Evolutionary conservation across 2,113 vertebrate species (phyloP).

Genomic region (Arizona elegans): DNA sequence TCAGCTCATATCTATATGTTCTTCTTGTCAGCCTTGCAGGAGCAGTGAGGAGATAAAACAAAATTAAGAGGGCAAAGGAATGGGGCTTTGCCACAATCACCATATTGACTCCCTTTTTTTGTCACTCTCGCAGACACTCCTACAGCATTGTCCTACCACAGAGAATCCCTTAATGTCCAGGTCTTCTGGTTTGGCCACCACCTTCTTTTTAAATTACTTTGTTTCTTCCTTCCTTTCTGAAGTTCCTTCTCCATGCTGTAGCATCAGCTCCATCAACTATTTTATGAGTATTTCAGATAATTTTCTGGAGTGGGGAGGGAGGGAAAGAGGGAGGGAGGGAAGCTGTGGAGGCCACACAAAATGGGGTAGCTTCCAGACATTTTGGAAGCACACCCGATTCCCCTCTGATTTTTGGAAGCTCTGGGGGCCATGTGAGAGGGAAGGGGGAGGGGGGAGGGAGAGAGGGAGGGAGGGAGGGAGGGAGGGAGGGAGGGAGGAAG

Average conservation of each 20-base stretch:
- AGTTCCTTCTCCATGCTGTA: background rate
- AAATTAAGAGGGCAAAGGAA: background rate
- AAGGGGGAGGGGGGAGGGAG: background rate
- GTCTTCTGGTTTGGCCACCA: background rate
- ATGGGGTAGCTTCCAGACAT: too few species aligned
- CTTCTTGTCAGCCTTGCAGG: too few species aligned
- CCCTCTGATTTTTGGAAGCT: too few species aligned
- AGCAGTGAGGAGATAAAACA: background rate
- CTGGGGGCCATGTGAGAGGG: background rate
- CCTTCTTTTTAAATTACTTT: background rate
- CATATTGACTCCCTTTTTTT: background rate
- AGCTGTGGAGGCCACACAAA: too few species aligned
- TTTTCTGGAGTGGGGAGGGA: background rate
- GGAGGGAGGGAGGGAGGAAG: too few species aligned
- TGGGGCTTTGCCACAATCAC: background rate
- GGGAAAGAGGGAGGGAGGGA: background rate
- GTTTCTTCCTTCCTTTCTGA: background rate
- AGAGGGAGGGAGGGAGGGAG: background rate
- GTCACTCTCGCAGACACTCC: background rate
- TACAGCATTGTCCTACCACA: background rate
- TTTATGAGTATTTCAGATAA: accelerated
- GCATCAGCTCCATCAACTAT: background rate
- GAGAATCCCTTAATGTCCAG: background rate
- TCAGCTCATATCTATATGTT: background rate
- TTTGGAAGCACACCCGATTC: too few species aligned